A percentile compares a stretch with the other conserved stretches of the same genome.
Conservation (phyloP, 2,797 vertebrate species). For the Sphenodon punctatus region DNA sequence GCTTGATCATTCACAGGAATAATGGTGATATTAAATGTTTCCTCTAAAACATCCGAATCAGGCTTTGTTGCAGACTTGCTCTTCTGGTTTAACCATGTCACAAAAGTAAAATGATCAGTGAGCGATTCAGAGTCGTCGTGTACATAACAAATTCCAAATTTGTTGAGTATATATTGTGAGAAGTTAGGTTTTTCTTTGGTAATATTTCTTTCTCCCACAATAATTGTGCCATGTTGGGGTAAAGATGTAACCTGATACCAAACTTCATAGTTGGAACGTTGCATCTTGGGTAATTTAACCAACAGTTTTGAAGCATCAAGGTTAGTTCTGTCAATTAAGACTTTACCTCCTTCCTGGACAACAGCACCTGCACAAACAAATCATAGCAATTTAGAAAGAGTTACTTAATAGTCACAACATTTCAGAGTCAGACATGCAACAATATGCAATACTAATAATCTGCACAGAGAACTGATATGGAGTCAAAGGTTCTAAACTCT, state of each 20-base stretch:
- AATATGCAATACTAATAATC: neutral
- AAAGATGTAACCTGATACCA: slow-evolving; percentile 89
- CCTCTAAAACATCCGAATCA: slow-evolving; percentile 77
- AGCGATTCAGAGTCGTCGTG: slow-evolving; percentile 89
- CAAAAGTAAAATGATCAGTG: slow-evolving; percentile 84
- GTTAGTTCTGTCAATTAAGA: slow-evolving; percentile 83
- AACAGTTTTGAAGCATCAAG: slow-evolving; percentile 89
- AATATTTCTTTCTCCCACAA: slow-evolving; percentile 86
- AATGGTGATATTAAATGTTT: slow-evolving; percentile 87
- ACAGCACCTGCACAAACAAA: slow-evolving; percentile 71
- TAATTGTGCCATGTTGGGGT: slow-evolving; percentile 82
- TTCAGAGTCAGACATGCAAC: neutral
- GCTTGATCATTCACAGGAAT: slow-evolving; percentile 86
- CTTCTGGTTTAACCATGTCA: slow-evolving; percentile 86
- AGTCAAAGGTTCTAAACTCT: neutral
- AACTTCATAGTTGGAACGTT: slow-evolving; percentile 81
- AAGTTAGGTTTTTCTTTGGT: slow-evolving; percentile 89
- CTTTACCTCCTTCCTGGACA: slow-evolving; percentile 84
- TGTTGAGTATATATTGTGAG: slow-evolving; percentile 87
- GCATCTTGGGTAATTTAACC: slow-evolving; percentile 79
- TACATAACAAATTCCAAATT: slow-evolving; percentile 85
- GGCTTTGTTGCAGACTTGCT: slow-evolving; percentile 79
- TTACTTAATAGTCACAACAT: neutral
- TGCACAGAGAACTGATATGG: neutral
- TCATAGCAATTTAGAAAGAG: slow-evolving; percentile 11